These are phyloP conservation scores for Cylindroiulus punctatus DNA, from an alignment of 2,888 invertebrate genomes.

Conservation along the genomic window DNA sequence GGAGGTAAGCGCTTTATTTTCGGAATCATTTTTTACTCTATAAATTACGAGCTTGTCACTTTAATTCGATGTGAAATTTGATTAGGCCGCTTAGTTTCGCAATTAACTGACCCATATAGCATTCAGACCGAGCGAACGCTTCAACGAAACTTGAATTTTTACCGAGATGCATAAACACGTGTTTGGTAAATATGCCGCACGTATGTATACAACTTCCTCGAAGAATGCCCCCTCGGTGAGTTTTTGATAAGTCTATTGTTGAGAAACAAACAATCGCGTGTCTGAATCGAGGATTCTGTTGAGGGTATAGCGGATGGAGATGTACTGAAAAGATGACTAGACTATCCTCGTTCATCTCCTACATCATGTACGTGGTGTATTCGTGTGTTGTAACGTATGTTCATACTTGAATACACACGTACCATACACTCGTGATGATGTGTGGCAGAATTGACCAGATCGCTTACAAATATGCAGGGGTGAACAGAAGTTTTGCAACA, in stretches of 20 bases:
- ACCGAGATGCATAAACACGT: background rate
- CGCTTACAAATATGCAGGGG: no score
- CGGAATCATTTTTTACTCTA: background rate
- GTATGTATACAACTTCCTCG: background rate
- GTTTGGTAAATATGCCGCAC: background rate
- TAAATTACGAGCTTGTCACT: slow-evolving; percentile 19
- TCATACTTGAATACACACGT: no score
- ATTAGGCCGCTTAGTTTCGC: slow-evolving; percentile 29
- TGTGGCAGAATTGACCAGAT: no score
- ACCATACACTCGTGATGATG: no score
- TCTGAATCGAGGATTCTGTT: background rate
- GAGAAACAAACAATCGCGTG: background rate
- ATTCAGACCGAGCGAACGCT: background rate
- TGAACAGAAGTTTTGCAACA: no score
- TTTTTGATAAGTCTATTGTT: slow-evolving; percentile 1
- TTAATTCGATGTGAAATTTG: slow-evolving; percentile 27
- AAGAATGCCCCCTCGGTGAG: slow-evolving; percentile 25
- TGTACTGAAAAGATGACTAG: background rate
- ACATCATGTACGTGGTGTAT: no score
- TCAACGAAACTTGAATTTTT: background rate
- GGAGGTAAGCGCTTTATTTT: background rate
- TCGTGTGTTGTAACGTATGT: no score
- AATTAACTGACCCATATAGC: slow-evolving; percentile 29
- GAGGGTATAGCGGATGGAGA: background rate
- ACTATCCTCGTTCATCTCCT: background rate